Conservation (phyloP, 2,888 invertebrate species). For the Tipula lateralis region DNA sequence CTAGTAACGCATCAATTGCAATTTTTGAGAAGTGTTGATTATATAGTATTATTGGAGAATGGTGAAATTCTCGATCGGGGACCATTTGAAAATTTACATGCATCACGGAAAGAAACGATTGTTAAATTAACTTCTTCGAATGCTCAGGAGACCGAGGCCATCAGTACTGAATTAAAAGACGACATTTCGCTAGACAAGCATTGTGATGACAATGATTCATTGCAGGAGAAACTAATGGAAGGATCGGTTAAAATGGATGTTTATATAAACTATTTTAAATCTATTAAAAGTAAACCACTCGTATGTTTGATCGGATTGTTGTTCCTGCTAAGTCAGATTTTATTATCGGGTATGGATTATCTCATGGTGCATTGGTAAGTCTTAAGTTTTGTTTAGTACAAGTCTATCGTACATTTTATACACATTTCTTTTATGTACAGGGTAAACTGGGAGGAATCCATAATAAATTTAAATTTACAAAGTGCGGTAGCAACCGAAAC, state of each 20-base stretch:
- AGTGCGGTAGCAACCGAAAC: constrained; percentile 20
- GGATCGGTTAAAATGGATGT: constrained; percentile 60
- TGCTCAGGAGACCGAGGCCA: constrained; percentile 36
- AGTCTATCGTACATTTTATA: neutral
- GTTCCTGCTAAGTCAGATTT: constrained; percentile 56
- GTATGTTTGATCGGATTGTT: constrained; percentile 51
- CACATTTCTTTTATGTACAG: constrained; percentile 52
- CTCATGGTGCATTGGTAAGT: constrained; percentile 68
- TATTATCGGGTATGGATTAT: constrained; percentile 64
- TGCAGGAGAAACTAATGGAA: constrained; percentile 56
- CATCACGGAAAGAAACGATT: constrained; percentile 53
- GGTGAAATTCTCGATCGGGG: constrained; percentile 44
- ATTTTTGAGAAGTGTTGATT: constrained; percentile 50
- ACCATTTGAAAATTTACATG: constrained; percentile 52
- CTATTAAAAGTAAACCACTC: constrained; percentile 54
- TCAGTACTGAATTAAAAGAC: neutral
- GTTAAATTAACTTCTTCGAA: constrained; percentile 39
- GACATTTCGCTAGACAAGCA: neutral
- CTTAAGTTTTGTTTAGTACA: no score
- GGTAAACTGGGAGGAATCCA: constrained; percentile 47
- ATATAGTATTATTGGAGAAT: constrained; percentile 52
- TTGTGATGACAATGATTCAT: constrained; percentile 47
- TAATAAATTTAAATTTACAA: neutral
- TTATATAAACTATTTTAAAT: constrained; percentile 54
- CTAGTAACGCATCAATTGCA: constrained; percentile 85